These are phyloP conservation scores for Pseudomyrmex cubaensis DNA, from an alignment of 1,140 invertebrate genomes.

Conservation along the genomic window DNA sequence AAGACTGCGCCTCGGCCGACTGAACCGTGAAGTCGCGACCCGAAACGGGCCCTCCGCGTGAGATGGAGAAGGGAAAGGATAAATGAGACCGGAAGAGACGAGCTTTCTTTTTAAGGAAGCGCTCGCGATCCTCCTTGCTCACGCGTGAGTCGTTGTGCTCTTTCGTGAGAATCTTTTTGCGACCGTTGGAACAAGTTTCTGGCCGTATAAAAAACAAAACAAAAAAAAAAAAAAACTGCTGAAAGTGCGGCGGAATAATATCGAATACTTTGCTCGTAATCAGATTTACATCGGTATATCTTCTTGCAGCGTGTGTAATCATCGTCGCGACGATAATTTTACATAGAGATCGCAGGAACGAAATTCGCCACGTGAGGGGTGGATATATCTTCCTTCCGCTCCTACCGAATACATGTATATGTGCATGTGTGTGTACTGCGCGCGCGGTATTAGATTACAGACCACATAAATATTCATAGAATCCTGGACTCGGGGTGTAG, in stretches of 20 bases:
- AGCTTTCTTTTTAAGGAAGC: conserved; percentile 43
- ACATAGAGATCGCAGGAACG: conserved; percentile 18
- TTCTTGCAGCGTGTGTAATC: background rate
- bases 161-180: conserved; percentile 10
- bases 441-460: conserved; percentile 69
- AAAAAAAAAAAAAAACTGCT: too few relatives aligned
- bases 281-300: background rate
- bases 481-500: conserved; percentile 67
- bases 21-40: conserved; percentile 74
- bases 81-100: conserved; percentile 70
- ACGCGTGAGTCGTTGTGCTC: conserved; percentile 23
- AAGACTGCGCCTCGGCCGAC: conserved; percentile 55
- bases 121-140: conserved; percentile 4
- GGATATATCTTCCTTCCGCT: conserved; percentile 39
- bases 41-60: conserved; percentile 57
- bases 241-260: background rate
- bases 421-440: conserved; percentile 14
- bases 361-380: conserved; percentile 42
- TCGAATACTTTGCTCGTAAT: background rate
- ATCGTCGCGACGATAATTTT: background rate
- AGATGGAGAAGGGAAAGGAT: conserved; percentile 40
- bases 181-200: too few relatives aligned
- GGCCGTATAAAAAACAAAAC: background rate
- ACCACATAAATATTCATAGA: conserved; percentile 80
- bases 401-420: background rate